A percentile compares a stretch with the other conserved stretches of the same genome.
These are phyloP conservation scores for Dicranocentrus wangi DNA, from an alignment of 2,888 invertebrate genomes.

Conservation along the genomic window DNA sequence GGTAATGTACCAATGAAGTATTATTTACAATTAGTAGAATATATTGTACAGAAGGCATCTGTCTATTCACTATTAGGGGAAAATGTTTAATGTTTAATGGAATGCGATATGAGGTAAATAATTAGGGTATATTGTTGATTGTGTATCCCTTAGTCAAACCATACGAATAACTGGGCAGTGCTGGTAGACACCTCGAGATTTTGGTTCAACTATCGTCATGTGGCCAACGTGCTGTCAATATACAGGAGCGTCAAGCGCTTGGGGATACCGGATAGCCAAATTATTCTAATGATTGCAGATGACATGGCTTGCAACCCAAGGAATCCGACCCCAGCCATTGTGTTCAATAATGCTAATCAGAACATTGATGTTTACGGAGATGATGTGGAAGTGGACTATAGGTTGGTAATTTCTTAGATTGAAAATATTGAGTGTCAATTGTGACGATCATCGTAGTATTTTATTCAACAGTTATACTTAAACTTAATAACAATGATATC, in stretches of 20 bases:
- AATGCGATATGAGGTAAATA: too few relatives aligned
- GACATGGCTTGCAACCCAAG: constrained; percentile 99
- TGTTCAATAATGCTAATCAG: constrained; percentile 98
- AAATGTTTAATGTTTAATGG: too few relatives aligned
- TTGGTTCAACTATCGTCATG: constrained; percentile 99
- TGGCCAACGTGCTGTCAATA: constrained; percentile 97
- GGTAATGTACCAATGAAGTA: constrained; percentile 9
- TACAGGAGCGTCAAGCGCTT: constrained; percentile 97
- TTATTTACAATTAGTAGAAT: background rate
- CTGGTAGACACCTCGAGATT: constrained; percentile 98
- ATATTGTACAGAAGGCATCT: background rate
- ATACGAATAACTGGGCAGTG: constrained; percentile 99
- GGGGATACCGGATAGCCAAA: constrained; percentile 96
- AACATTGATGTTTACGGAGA: constrained; percentile 97
- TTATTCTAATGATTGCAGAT: constrained; percentile 99
- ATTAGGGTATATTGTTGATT: too few relatives aligned
- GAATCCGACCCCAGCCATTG: constrained; percentile 97
- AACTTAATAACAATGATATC: too few relatives aligned
- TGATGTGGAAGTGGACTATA: constrained; percentile 80
- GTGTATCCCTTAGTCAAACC: constrained; percentile 78
- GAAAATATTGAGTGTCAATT: too few relatives aligned
- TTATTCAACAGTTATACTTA: too few relatives aligned
- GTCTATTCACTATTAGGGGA: too few relatives aligned
- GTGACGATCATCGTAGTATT: too few relatives aligned
- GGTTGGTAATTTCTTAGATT: background rate